Conservation (phyloP, 2,888 invertebrate species). For the Xestia sexstrigata region DNA sequence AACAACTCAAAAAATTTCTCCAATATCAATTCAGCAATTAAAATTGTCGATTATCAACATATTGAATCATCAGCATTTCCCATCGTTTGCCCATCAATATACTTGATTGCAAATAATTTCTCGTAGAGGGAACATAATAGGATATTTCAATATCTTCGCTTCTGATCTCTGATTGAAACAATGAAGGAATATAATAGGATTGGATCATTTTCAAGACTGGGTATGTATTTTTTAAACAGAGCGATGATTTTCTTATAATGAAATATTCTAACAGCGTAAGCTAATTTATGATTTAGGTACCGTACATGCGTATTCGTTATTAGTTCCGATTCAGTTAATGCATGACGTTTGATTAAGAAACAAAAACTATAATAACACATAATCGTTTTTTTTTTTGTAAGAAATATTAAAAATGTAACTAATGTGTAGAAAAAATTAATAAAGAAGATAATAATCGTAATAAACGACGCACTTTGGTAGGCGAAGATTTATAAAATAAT, state of each 20-base stretch:
- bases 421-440: too few relatives aligned
- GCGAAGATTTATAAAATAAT: too few relatives aligned
- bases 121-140: constrained; percentile 56
- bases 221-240: constrained; percentile 51
- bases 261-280: constrained; percentile 48
- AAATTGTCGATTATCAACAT: background rate
- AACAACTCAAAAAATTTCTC: background rate
- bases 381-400: too few relatives aligned
- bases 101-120: constrained; percentile 58
- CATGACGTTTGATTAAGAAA: too few relatives aligned
- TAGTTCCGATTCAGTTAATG: background rate
- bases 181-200: constrained; percentile 68
- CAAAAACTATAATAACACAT: too few relatives aligned
- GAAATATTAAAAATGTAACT: too few relatives aligned
- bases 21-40: constrained; percentile 5
- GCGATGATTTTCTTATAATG: constrained; percentile 6
- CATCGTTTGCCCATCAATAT: constrained; percentile 41
- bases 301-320: background rate
- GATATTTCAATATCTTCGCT: constrained; percentile 63
- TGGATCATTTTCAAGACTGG: constrained; percentile 54
- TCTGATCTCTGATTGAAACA: constrained; percentile 70
- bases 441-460: too few relatives aligned
- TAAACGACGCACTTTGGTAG: too few relatives aligned
- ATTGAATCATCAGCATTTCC: constrained; percentile 49
- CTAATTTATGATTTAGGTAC: constrained; percentile 27